Percentiles rank a stretch among this genome's conserved stretches.
phyloP scores from a whole-genome alignment of 2,113 vertebrate genomes.

The Vicugna pacos region DNA sequence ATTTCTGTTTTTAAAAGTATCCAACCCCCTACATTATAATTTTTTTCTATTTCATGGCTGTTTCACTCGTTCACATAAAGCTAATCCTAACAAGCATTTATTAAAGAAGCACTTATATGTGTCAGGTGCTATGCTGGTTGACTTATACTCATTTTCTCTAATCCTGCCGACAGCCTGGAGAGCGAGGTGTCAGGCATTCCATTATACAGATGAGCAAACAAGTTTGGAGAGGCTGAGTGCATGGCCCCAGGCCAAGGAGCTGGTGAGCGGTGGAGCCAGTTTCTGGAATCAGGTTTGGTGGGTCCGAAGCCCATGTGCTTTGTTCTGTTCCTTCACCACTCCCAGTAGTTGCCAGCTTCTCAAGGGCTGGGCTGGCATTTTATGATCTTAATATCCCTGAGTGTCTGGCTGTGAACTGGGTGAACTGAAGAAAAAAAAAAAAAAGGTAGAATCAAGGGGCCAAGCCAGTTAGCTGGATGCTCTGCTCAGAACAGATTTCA shows the following conservation, averaged over 20 bases:
- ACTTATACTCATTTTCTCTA: neutral
- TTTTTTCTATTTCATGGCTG: neutral
- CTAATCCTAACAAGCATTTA: neutral
- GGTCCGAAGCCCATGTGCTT: neutral
- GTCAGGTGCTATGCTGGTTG: neutral
- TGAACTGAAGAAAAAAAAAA: neutral
- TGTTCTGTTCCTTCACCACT: neutral
- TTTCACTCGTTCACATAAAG: neutral
- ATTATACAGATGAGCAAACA: slow-evolving; percentile 25
- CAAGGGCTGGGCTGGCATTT: neutral
- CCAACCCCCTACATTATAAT: neutral
- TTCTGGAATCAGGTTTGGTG: neutral
- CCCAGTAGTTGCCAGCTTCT: neutral
- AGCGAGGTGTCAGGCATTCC: neutral
- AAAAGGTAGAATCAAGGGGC: neutral
- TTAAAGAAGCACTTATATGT: neutral
- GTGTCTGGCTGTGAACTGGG: neutral
- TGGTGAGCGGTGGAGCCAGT: neutral
- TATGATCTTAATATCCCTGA: neutral
- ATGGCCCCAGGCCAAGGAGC: neutral
- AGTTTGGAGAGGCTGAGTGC: neutral
- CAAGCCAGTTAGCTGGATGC: neutral
- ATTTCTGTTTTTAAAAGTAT: neutral
- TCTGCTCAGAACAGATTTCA: neutral
- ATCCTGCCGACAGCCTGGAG: neutral